Evolutionary conservation across 2,888 invertebrate species (phyloP).

Genomic region (Bembecia ichneumoniformis): DNA sequence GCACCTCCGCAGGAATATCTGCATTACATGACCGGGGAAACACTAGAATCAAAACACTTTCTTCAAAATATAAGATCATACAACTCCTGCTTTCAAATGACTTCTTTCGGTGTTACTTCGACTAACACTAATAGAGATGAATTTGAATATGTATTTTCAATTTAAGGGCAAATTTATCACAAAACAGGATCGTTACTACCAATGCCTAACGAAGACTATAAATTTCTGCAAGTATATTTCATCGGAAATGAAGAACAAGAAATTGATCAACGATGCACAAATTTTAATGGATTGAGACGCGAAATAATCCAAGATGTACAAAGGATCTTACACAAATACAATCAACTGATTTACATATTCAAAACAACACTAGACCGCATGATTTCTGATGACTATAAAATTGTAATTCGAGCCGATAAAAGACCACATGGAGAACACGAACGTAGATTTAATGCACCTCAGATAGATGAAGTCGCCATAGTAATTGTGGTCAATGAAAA

Average conservation of each 20-base stretch:
- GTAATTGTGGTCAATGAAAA: constrained; percentile 19
- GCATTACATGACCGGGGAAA: constrained; percentile 4
- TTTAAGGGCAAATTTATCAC: constrained; percentile 19
- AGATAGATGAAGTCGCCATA: constrained; percentile 19
- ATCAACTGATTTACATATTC: constrained; percentile 11
- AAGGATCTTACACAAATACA: constrained; percentile 11
- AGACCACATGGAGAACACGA: constrained; percentile 19
- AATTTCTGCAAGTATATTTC: constrained; percentile 14
- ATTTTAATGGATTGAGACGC: not conserved
- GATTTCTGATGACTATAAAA: constrained; percentile 15
- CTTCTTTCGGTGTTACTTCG: constrained; percentile 14
- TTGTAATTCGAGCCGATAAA: constrained; percentile 25
- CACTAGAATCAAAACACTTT: constrained; percentile 12
- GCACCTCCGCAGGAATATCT: not conserved
- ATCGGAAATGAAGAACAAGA: not conserved
- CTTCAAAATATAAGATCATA: constrained; percentile 12
- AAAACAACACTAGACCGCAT: constrained; percentile 16
- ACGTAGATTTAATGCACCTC: constrained; percentile 21
- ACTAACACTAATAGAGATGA: constrained; percentile 7
- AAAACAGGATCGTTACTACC: constrained; percentile 14
- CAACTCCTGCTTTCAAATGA: constrained; percentile 14
- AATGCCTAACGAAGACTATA: constrained; percentile 11
- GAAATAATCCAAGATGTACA: constrained; percentile 1
- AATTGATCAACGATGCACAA: not conserved
- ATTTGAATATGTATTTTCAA: constrained; percentile 3